Percentiles rank a stretch among this genome's conserved stretches.
phyloP scores from a whole-genome alignment of 2,797 vertebrate species.

The Leptoclinus maculatus region DNA sequence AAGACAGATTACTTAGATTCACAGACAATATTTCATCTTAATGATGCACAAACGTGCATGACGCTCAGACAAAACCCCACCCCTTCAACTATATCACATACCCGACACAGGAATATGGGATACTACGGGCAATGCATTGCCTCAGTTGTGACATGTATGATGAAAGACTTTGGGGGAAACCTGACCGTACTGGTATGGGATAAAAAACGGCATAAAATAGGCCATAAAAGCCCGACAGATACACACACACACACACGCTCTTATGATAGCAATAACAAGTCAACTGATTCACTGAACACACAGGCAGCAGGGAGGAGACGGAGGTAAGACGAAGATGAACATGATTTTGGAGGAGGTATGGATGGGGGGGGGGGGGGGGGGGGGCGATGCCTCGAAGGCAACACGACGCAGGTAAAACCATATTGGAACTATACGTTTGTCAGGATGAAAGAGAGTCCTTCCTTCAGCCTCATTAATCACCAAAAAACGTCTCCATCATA shows the following conservation, averaged over 20 bases:
- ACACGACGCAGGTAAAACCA: conserved; percentile 18
- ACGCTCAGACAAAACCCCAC: neutral
- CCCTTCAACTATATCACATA: conserved; percentile 1
- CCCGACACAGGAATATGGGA: conserved; percentile 4
- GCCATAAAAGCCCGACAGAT: conserved; percentile 67
- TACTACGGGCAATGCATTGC: conserved; percentile 33
- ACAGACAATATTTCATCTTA: conserved; percentile 22
- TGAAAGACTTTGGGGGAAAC: conserved; percentile 42
- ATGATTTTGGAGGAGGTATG: no score
- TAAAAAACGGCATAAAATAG: conserved; percentile 56
- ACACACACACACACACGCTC: conserved; percentile 19
- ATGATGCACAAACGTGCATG: conserved; percentile 16
- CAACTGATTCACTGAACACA: conserved; percentile 63
- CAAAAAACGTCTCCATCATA: conserved; percentile 33
- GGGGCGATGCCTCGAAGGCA: conserved; percentile 29
- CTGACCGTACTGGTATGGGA: conserved; percentile 28
- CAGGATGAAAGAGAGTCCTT: conserved; percentile 51
- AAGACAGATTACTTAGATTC: conserved; percentile 9
- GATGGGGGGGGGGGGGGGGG: no score
- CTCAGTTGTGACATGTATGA: conserved; percentile 59
- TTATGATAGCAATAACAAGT: conserved; percentile 60
- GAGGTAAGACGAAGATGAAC: no score
- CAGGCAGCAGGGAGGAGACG: conserved; percentile 2
- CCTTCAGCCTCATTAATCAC: conserved; percentile 59
- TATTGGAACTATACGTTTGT: conserved; percentile 32